Base-by-base conservation (phyloP, 2,113 vertebrate species). In the Aptenodytes patagonicus region DNA sequence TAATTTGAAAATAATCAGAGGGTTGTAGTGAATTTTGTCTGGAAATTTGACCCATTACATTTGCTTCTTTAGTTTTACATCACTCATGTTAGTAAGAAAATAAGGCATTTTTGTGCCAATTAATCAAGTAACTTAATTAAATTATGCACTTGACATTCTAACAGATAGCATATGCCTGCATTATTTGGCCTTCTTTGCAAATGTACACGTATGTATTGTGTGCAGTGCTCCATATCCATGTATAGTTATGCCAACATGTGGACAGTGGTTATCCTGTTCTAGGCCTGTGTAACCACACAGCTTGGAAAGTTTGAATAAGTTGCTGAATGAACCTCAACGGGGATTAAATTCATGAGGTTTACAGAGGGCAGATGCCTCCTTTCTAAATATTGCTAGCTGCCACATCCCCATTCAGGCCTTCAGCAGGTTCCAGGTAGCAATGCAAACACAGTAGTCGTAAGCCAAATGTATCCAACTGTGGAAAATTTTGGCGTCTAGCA, bases 161-260 rank as follows among this genome's bases (percentile, higher is more conserved):
- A 55, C 28, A 62, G 60, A 55, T 21, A 55, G 17, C 44, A 22
- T 36, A 51, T 31, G 32, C 18, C 21, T 64, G 52, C 20, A 44
- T 73, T 78, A 68, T 64, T 80, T 87, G 73, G 26, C 49, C 44
- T 62, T 14, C 42, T 73, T 64, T 64, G 29, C 32, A 70, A 62
- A 62, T 46, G 36, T 26, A 24, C 58, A 6, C 0, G 0, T 38
- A 52, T 4, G 5, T 36, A 36, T 24, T 42, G 17, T 49, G 24
- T 54, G 31, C 40, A 73, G 5, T 26, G 9, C 13, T 73, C 75
- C 46, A 7, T 34, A 44, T 38, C 44, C 22, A 5, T n/a, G 62
- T 29, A 24, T 6, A 75, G 51, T 52, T 71, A 66, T 17, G 18
- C 29, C 29, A 44, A n/a, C n/a, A 15, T 10, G 66, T 36, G 31